Percentiles rank a stretch among this genome's conserved stretches.
These are phyloP conservation scores for Drosophila mercatorum DNA, from an alignment of 2,888 invertebrate genomes.

Conservation along the genomic window DNA sequence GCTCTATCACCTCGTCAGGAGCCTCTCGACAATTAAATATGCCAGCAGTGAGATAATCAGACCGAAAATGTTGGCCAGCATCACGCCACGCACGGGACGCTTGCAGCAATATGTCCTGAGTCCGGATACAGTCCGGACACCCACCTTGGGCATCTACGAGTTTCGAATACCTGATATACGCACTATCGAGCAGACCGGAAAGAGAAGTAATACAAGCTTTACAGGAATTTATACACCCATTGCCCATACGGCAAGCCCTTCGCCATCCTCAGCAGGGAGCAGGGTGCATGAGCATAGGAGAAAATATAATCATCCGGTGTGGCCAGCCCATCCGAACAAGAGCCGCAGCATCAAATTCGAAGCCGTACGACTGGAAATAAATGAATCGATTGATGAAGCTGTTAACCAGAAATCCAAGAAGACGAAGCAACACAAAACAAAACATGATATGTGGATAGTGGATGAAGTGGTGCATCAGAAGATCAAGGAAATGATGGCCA, in stretches of 20 bases:
- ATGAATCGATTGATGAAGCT: not conserved
- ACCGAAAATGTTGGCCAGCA: constrained; percentile 23
- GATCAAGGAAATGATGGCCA: constrained; percentile 56
- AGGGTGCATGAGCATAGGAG: not conserved
- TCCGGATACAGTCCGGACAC: not conserved
- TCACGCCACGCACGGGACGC: not conserved
- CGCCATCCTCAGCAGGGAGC: not conserved
- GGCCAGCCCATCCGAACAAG: constrained; percentile 41
- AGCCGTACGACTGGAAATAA: constrained; percentile 11
- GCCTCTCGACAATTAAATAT: constrained; percentile 13
- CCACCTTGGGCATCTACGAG: constrained; percentile 29
- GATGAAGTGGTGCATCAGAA: constrained; percentile 33
- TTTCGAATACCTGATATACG: constrained; percentile 58
- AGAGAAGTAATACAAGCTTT: not conserved
- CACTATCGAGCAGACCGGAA: not conserved
- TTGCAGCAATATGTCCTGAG: not conserved
- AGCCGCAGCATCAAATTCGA: constrained; percentile 20
- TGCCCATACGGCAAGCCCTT: not conserved
- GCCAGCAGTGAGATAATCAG: constrained; percentile 19
- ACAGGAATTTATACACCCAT: not conserved
- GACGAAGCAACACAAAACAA: not conserved
- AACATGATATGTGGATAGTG: constrained; percentile 17
- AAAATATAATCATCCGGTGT: constrained; percentile 24
- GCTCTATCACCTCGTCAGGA: not conserved
- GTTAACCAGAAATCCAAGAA: no score